Evolutionary conservation across 1,140 invertebrate species (phyloP), one percentile per base, ranked within the genome.

Genomic region (Plodia interpunctella): DNA sequence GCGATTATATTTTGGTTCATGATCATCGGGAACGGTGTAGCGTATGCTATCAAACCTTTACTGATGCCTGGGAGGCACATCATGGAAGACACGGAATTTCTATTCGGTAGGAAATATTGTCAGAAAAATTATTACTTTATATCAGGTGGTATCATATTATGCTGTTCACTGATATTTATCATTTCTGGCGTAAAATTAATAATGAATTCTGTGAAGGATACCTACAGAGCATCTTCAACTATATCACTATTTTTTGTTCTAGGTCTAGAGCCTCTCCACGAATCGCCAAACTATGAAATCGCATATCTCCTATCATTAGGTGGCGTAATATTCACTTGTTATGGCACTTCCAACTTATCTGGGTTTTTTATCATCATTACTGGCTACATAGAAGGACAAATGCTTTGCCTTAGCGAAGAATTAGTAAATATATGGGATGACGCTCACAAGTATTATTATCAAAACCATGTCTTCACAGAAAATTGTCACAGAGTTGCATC

Each of bases 381-480:
- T 10, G 78, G 78, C 1, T 78, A 80, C 32, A 65, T 57, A n/a
- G 76, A 80, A 65, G 62, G 75, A 5, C 76, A 75, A 55, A 70
- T 78, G 63, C 30, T 68, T 4, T 57, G 75, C 1, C 56, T 76
- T 0, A 69, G 67, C 32, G 60, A 66, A 49, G 79, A 82, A 63
- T n/a, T 82, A 5, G 21, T 11, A 3, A 58, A 66, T n/a, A 8
- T 82, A 20, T 82, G 73, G 74, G 49, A 66, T n/a, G 73, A 71
- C 21, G 70, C 68, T 9, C 38, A 65, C 50, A n/a, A 64, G 10
- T 25, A 70, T 30, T 66, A 64, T 21, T 59, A 63, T 25, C 57
- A 65, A 35, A 52, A 17, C 4, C 49, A 25, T 13, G 57, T 52
- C 15, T 25, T 51, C 28, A 57, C 51, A 53, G n/a, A n/a, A 53